A percentile compares a stretch with the other conserved stretches of the same genome.
Evolutionary conservation across 2,797 vertebrate genomes (phyloP).

Genomic region (Nasua narica): DNA sequence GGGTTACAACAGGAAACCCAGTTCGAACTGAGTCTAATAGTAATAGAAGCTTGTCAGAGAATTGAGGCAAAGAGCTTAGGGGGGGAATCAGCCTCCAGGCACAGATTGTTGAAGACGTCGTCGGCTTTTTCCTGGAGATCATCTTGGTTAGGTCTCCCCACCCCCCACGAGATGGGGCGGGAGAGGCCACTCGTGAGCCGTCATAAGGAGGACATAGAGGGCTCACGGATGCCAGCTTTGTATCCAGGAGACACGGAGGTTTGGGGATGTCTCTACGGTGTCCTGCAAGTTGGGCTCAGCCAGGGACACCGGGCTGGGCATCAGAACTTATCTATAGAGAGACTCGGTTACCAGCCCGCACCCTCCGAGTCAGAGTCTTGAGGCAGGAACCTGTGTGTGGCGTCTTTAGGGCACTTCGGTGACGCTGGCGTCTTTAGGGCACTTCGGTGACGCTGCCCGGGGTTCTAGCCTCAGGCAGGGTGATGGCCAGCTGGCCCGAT

Average conservation of each 20-base stretch:
- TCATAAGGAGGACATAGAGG: accelerated
- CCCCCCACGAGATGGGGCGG: accelerated
- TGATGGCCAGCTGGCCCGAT: accelerated
- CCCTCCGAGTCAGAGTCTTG: accelerated
- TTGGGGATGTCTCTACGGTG: neutral
- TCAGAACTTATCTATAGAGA: neutral
- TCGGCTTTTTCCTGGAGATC: neutral
- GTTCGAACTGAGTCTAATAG: neutral
- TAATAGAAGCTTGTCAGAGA: accelerated
- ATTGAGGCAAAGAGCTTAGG: neutral
- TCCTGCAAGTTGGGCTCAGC: neutral
- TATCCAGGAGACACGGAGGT: accelerated
- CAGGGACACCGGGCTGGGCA: accelerated
- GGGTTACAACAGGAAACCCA: neutral
- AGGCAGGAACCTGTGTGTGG: accelerated
- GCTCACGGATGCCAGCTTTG: accelerated
- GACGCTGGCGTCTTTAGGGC: neutral
- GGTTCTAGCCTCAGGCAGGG: accelerated
- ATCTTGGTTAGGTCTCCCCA: accelerated
- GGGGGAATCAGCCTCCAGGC: neutral
- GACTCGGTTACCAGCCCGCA: neutral
- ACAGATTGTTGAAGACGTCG: accelerated
- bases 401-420: neutral
- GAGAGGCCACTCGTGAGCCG: too few relatives aligned
- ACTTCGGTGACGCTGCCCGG: accelerated